phyloP scores from a whole-genome alignment of 2,888 invertebrate genomes.

The Eulithis testata region DNA sequence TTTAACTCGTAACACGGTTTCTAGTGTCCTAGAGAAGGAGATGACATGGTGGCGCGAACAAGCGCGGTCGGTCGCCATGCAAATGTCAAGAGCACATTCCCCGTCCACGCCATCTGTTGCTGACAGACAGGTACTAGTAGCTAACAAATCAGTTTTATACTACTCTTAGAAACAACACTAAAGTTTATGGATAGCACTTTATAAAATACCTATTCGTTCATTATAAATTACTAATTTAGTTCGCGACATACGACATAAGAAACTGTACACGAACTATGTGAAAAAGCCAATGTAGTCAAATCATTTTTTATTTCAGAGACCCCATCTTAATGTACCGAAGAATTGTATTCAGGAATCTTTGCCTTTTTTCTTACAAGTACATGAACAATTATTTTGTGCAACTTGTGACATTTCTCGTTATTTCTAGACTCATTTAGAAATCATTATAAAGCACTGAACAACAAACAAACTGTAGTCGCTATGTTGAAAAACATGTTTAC shows the following conservation, averaged over 20 bases:
- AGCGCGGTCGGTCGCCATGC: conserved; percentile 58
- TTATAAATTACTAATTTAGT: too few species aligned
- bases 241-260: too few species aligned
- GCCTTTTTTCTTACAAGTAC: conserved; percentile 72
- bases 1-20: not conserved
- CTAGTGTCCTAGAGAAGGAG: conserved; percentile 76
- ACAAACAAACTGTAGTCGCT: not conserved
- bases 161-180: too few species aligned
- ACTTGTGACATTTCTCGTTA: not conserved
- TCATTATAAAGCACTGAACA: not conserved
- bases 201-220: too few species aligned
- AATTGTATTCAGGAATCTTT: conserved; percentile 76
- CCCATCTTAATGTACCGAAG: conserved; percentile 60
- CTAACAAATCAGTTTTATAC: not conserved
- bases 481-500: too few species aligned
- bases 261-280: too few species aligned
- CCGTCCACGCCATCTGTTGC: conserved; percentile 64
- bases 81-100: conserved; percentile 73
- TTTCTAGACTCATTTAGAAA: conserved; percentile 1
- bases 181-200: too few species aligned
- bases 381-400: conserved; percentile 1
- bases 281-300: not conserved
- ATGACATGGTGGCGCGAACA: conserved; percentile 75
- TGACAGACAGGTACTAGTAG: conserved; percentile 68
- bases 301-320: conserved; percentile 60